phyloP scores from a whole-genome alignment of 2,113 vertebrate genomes.

The Ammospiza nelsoni region DNA sequence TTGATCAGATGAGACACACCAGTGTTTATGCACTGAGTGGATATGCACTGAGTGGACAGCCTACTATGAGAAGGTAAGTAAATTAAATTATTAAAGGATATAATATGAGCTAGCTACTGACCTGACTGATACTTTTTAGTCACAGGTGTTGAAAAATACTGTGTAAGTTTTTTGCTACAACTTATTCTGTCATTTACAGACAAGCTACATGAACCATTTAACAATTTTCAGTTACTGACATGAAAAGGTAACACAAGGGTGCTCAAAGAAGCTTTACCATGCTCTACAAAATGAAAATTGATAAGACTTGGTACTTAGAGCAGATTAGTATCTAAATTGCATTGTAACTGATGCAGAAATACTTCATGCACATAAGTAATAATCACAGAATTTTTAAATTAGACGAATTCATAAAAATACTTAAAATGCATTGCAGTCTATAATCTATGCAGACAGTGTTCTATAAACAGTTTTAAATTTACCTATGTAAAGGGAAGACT shows the following conservation, averaged over 20 bases:
- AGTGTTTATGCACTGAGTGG: background rate
- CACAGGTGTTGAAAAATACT: too few species aligned
- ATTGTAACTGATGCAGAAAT: background rate
- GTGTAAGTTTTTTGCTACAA: background rate
- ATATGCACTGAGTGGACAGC: background rate
- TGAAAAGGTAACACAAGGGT: background rate
- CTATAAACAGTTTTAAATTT: background rate
- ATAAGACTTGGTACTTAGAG: background rate
- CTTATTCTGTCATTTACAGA: background rate
- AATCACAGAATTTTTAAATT: background rate
- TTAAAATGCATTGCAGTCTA: background rate
- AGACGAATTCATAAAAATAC: background rate
- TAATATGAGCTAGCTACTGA: background rate
- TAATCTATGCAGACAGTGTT: background rate
- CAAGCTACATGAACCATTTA: background rate
- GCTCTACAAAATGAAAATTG: background rate
- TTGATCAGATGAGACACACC: background rate
- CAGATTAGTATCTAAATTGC: background rate
- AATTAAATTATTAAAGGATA: background rate
- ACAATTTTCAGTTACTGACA: background rate
- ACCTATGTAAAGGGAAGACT: conserved; percentile 84
- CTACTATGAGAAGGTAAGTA: background rate
- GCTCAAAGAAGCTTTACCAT: background rate
- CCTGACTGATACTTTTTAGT: background rate
- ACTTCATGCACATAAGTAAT: background rate